phyloP scores from a whole-genome alignment of 1,140 invertebrate genomes.

The Zaprionus lachaisei region DNA sequence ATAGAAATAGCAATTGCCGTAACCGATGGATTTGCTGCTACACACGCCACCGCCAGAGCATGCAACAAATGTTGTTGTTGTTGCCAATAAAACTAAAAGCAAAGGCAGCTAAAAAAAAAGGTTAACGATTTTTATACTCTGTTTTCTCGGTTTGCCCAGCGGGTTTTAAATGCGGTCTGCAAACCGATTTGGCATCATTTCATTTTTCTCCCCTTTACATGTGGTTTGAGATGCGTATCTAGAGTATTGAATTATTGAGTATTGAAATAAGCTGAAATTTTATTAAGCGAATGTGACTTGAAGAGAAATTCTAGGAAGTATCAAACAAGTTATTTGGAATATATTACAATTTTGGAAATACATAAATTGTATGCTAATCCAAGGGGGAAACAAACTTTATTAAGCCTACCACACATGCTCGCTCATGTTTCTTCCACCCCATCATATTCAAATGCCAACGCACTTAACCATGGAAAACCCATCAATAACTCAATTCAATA shows the following conservation, averaged over 20 bases:
- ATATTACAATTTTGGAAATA: neutral
- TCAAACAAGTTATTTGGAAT: neutral
- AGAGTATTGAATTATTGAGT: neutral
- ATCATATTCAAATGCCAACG: slow-evolving; percentile 15
- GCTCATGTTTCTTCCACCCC: neutral
- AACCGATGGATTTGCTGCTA: slow-evolving; percentile 5
- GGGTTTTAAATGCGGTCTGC: neutral
- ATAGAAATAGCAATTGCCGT: slow-evolving; percentile 1
- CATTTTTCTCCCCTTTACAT: neutral
- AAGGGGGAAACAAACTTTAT: neutral
- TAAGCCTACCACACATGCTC: neutral
- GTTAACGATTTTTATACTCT: neutral
- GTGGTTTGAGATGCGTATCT: neutral
- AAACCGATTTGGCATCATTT: neutral
- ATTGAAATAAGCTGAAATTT: neutral
- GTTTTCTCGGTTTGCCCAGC: neutral
- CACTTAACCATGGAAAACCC: slow-evolving; percentile 11
- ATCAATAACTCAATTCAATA: slow-evolving; percentile 28
- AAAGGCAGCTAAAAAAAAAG: neutral
- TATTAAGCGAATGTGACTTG: neutral
- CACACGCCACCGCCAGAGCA: neutral
- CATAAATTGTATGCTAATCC: neutral
- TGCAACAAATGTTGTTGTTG: slow-evolving; percentile 10
- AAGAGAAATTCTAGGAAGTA: neutral
- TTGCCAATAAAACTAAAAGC: slow-evolving; percentile 7